A percentile compares a stretch with the other conserved stretches of the same genome.
phyloP scores from a whole-genome alignment of 1,140 invertebrate genomes.

The Procambarus clarkii region DNA sequence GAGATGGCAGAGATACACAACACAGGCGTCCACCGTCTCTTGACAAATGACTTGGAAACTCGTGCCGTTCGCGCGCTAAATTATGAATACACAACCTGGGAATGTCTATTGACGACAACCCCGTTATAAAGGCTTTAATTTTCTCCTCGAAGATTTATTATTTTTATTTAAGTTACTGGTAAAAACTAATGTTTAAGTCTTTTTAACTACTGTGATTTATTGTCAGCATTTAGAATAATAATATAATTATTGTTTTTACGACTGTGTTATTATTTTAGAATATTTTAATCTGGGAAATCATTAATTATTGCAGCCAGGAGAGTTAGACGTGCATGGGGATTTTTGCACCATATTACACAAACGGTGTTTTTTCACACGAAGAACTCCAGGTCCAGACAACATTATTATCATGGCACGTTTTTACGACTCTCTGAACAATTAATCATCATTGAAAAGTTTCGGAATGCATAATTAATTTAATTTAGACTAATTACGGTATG shows the following conservation, averaged over 20 bases:
- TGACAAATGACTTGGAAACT: constrained; percentile 20
- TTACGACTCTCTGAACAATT: neutral
- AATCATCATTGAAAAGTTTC: constrained; percentile 5
- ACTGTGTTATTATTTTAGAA: no score
- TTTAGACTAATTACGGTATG: neutral
- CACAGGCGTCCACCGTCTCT: neutral
- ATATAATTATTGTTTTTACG: no score
- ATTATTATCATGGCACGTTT: neutral
- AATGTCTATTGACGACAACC: neutral
- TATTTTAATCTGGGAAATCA: no score
- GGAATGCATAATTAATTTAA: constrained; percentile 13
- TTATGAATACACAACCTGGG: neutral
- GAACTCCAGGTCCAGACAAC: neutral
- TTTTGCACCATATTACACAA: neutral
- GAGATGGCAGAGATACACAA: neutral
- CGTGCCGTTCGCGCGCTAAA: neutral
- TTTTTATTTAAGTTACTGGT: no score
- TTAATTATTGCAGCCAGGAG: no score
- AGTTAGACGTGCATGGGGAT: neutral
- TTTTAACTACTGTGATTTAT: no score
- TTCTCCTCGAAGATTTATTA: no score
- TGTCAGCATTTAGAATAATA: no score
- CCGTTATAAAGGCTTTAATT: neutral
- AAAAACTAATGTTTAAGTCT: no score
- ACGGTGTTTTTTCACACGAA: neutral